Conservation (phyloP, 2,797 vertebrate species). For the Betta splendens region DNA sequence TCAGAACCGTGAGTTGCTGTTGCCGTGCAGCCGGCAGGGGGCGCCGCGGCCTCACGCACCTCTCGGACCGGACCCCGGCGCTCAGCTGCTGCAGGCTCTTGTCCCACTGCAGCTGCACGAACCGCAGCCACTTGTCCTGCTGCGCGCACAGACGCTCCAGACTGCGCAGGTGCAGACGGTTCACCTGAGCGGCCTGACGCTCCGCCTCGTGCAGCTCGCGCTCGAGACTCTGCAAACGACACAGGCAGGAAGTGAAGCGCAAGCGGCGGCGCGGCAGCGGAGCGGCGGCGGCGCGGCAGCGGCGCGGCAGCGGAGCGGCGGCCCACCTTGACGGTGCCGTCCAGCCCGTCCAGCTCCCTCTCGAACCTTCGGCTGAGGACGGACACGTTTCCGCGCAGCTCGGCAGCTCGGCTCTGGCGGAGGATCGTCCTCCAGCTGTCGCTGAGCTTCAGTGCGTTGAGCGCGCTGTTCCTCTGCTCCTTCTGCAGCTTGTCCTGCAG, state of each 20-base stretch:
- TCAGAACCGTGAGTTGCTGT: too few relatives aligned
- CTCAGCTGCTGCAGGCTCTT: slow-evolving; percentile 17
- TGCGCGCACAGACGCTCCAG: slow-evolving; percentile 25
- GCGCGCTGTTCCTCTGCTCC: slow-evolving; percentile 44
- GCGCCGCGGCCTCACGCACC: slow-evolving; percentile 29
- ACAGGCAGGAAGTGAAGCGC: neutral
- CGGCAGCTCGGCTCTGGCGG: neutral
- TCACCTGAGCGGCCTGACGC: slow-evolving; percentile 34
- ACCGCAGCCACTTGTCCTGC: slow-evolving; percentile 6
- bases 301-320: rapidly evolving
- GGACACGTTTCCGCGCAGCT: slow-evolving; percentile 6
- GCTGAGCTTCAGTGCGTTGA: slow-evolving; percentile 57
- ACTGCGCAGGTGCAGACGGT: slow-evolving; percentile 44
- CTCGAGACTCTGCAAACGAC: slow-evolving; percentile 34
- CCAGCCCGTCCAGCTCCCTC: slow-evolving; percentile 45
- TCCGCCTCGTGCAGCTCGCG: slow-evolving; percentile 39
- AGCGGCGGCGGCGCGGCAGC: neutral
- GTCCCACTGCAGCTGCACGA: slow-evolving; percentile 47
- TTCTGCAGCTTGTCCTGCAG: slow-evolving; percentile 69
- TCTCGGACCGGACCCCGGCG: slow-evolving; percentile 2
- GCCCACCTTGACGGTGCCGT: slow-evolving; percentile 42
- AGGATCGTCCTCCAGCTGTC: slow-evolving; percentile 54
- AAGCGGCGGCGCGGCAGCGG: rapidly evolving
- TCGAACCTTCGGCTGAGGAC: slow-evolving; percentile 41
- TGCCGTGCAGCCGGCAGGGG: neutral